Evolutionary conservation across 2,113 vertebrate genomes (phyloP).

Genomic region (Oreochromis tanganicae): DNA sequence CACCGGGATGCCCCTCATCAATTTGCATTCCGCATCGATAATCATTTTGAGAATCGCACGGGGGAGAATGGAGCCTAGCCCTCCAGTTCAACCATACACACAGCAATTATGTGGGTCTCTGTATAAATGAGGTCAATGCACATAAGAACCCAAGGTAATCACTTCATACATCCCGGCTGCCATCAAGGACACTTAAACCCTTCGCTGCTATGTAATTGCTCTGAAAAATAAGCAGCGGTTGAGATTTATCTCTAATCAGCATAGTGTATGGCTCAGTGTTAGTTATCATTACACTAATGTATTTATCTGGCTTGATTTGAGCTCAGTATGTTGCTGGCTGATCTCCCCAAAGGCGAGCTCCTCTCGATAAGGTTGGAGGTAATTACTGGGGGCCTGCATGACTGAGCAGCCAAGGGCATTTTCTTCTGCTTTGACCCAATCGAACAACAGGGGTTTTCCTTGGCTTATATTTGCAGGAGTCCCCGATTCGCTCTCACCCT

Average conservation of each 20-base stretch:
- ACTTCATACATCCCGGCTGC: constrained; percentile 51
- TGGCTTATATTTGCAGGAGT: constrained; percentile 51
- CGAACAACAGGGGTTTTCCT: constrained; percentile 65
- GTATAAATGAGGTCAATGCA: constrained; percentile 63
- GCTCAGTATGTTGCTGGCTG: constrained; percentile 25
- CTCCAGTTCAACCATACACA: constrained; percentile 38
- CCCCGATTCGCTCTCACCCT: neutral
- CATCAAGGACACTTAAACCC: constrained; percentile 63
- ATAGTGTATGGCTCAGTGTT: constrained; percentile 39
- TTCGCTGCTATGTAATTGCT: constrained; percentile 47
- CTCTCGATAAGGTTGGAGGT: constrained; percentile 67
- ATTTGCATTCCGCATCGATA: constrained; percentile 51
- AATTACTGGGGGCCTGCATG: constrained; percentile 66
- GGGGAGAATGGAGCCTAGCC: constrained; percentile 29
- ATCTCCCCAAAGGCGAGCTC: constrained; percentile 20
- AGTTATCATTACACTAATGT: constrained; percentile 56
- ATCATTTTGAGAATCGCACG: constrained; percentile 53
- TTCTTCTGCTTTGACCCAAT: constrained; percentile 40
- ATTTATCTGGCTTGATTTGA: constrained; percentile 49
- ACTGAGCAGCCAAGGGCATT: constrained; percentile 71
- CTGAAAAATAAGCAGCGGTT: constrained; percentile 47
- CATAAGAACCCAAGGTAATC: constrained; percentile 61
- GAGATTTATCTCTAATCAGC: constrained; percentile 51
- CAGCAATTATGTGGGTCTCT: constrained; percentile 59
- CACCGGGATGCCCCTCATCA: constrained; percentile 55